Percentiles rank a stretch among this genome's conserved stretches.
These are phyloP conservation scores for Channa striata DNA, from an alignment of 2,797 vertebrate species.

Conservation along the genomic window DNA sequence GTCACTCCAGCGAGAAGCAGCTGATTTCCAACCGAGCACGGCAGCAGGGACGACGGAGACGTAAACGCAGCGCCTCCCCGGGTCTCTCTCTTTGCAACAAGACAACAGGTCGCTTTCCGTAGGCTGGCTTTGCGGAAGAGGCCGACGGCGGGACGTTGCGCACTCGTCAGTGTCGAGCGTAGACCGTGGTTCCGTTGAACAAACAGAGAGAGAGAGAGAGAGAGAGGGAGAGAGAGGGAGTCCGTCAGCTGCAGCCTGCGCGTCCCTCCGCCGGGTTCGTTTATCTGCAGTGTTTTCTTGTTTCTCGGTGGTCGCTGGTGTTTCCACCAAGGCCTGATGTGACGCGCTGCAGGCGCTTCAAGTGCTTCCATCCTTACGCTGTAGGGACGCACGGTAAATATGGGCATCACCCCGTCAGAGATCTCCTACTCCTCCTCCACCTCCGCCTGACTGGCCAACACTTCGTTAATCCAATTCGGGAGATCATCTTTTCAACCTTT, in stretches of 20 bases:
- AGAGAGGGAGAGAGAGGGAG: not conserved
- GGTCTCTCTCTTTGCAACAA: conserved; percentile 23
- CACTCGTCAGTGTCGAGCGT: conserved; percentile 10
- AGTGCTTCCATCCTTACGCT: conserved; percentile 54
- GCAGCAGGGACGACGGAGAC: conserved; percentile 59
- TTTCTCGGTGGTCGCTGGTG: conserved; percentile 20
- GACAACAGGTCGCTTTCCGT: not conserved
- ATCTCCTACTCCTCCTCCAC: conserved; percentile 21
- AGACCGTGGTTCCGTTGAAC: conserved; percentile 37
- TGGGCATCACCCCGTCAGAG: conserved; percentile 66
- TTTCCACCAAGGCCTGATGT: conserved; percentile 37
- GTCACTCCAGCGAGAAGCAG: conserved; percentile 78
- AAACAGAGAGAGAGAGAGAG: conserved; percentile 4
- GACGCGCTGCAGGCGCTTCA: conserved; percentile 56
- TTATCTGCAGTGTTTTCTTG: conserved; percentile 22
- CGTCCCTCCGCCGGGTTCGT: conserved; percentile 26
- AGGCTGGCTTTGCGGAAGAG: conserved; percentile 11
- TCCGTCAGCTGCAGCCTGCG: conserved; percentile 46
- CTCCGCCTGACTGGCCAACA: conserved; percentile 52
- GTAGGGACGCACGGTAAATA: conserved; percentile 58
- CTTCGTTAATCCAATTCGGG: conserved; percentile 75
- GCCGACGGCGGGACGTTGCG: conserved; percentile 44
- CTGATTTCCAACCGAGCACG: conserved; percentile 74
- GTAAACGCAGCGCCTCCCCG: conserved; percentile 71
- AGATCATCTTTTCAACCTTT: conserved; percentile 72